A percentile compares a stretch with the other conserved stretches of the same genome.
Conservation (phyloP, 92 coral and sea anemone species). For the Phenganax stokvisi region DNA sequence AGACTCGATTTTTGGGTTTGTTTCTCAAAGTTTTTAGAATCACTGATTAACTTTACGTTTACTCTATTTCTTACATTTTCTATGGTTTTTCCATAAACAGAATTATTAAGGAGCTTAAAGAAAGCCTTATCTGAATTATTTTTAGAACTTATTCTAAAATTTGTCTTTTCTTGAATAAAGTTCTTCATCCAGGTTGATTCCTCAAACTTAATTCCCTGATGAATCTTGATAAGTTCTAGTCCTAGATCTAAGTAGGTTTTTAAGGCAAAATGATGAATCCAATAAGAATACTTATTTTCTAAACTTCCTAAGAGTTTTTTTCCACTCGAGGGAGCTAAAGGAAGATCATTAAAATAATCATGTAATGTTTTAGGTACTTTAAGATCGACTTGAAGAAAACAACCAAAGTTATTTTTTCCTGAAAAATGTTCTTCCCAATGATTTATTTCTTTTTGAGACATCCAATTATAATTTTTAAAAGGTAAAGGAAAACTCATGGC, state of each 20-base stretch:
- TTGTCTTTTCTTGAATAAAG: neutral
- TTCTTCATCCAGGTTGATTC: neutral
- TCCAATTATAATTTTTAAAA: neutral
- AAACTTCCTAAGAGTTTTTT: neutral
- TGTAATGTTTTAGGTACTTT: slow-evolving; percentile 13
- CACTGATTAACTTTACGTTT: neutral
- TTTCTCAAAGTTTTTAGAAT: neutral
- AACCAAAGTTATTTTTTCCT: neutral
- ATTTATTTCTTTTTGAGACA: neutral
- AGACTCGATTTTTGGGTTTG: neutral
- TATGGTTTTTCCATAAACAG: neutral
- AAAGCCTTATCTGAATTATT: neutral
- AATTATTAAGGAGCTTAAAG: neutral
- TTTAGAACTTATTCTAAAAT: neutral
- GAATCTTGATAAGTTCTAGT: neutral
- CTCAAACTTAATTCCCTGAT: neutral
- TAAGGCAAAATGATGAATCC: too few relatives aligned
- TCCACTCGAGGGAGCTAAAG: neutral
- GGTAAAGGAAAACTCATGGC: slow-evolving; percentile 9
- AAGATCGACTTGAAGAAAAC: slow-evolving; percentile 20
- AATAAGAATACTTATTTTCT: neutral
- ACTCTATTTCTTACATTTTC: neutral
- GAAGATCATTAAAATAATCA: neutral
- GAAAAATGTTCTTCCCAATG: neutral
- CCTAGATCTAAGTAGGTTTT: neutral